Percentiles rank a stretch among this genome's conserved stretches.
Conservation (phyloP, 1,140 invertebrate species). For the Aradophagus sp. region DNA sequence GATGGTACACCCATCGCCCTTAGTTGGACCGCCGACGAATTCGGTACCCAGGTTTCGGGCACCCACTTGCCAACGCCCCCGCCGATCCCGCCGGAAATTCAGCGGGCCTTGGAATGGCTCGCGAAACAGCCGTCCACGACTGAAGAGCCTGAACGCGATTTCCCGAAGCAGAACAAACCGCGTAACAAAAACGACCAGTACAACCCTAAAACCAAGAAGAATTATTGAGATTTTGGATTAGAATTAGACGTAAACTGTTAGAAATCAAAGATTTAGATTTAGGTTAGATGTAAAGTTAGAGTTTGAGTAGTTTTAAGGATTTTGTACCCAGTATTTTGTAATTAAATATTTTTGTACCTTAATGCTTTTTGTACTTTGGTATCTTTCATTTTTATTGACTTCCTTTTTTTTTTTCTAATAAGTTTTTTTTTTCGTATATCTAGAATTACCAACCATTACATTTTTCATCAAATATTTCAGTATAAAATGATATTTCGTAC, state of each 20-base stretch:
- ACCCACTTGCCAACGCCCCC: conserved; percentile 84
- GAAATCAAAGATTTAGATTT: too few relatives aligned
- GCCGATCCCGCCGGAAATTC: conserved; percentile 85
- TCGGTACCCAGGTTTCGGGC: conserved; percentile 75
- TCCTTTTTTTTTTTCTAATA: too few relatives aligned
- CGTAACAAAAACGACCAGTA: conserved; percentile 30
- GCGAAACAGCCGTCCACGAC: conserved; percentile 71
- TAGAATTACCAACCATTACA: too few relatives aligned
- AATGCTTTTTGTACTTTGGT: too few relatives aligned
- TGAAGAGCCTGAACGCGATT: conserved; percentile 54
- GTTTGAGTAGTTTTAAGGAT: too few relatives aligned
- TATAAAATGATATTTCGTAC: too few relatives aligned
- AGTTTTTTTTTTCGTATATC: too few relatives aligned
- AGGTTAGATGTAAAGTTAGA: too few relatives aligned
- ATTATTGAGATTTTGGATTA: conserved; percentile 14
- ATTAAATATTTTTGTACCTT: too few relatives aligned
- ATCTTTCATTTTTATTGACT: too few relatives aligned
- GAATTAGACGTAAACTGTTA: conserved; percentile 3
- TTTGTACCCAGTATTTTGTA: too few relatives aligned
- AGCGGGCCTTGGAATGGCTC: conserved; percentile 82
- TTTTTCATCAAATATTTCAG: too few relatives aligned
- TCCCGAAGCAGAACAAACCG: conserved; percentile 23
- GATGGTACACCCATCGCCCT: conserved; percentile 74
- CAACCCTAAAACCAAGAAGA: conserved; percentile 36
- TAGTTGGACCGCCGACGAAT: conserved; percentile 75